A percentile compares a stretch with the other conserved stretches of the same genome.
Conservation (phyloP, 1,140 invertebrate species). For the Homalodisca vitripennis region DNA sequence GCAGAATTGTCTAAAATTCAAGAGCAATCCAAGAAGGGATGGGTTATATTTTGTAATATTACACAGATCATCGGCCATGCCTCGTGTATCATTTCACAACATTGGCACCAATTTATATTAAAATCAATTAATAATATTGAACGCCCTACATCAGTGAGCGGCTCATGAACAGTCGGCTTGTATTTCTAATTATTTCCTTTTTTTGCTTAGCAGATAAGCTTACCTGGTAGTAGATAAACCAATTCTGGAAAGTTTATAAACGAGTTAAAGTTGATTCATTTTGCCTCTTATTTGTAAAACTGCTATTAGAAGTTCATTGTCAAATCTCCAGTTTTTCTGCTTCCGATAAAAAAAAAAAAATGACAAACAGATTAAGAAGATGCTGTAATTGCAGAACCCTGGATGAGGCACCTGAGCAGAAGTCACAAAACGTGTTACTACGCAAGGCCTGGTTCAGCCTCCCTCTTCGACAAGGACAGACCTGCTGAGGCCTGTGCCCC, state of each 20-base stretch:
- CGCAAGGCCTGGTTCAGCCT: slow-evolving; percentile 49
- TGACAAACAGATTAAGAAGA: too few relatives aligned
- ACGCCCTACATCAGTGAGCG: too few relatives aligned
- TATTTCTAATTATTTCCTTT: too few relatives aligned
- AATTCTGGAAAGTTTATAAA: not conserved
- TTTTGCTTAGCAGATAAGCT: not conserved
- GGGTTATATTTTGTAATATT: too few relatives aligned
- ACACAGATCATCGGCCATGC: too few relatives aligned
- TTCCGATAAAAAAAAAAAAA: not conserved
- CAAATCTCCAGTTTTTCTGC: not conserved
- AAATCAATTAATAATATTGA: too few relatives aligned
- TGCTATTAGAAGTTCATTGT: not conserved
- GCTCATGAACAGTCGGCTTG: too few relatives aligned
- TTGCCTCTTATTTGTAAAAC: not conserved
- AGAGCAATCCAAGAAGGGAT: too few relatives aligned
- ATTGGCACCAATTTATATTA: too few relatives aligned
- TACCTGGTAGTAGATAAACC: not conserved
- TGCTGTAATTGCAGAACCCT: slow-evolving; percentile 51
- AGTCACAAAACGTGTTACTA: slow-evolving; percentile 52
- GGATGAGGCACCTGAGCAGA: slow-evolving; percentile 54
- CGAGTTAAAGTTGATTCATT: not conserved
- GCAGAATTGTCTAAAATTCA: too few relatives aligned
- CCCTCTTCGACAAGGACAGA: slow-evolving; percentile 50
- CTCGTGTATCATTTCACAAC: too few relatives aligned
- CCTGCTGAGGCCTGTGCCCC: slow-evolving; percentile 37